Evolutionary conservation across 2,797 vertebrate genomes (phyloP), one percentile per base, ranked within the genome.

Genomic region (Carduelis carduelis): DNA sequence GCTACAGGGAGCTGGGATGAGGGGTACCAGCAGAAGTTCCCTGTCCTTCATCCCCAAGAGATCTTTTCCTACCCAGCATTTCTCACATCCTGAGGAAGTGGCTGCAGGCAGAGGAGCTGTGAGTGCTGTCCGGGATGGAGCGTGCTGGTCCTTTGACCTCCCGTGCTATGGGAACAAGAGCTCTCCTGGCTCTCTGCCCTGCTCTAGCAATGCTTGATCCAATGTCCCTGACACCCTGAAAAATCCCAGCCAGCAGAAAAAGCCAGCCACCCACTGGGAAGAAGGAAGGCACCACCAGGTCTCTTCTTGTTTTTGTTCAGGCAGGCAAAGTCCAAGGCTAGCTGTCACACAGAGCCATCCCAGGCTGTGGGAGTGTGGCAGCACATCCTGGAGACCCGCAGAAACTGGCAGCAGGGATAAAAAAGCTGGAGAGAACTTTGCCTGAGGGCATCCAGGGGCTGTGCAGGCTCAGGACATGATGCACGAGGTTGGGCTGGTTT

Each of bases 281-380:
- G 60, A 68, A 95, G 87, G 85, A 97, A 91, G 72, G 76, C 43
- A 70, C 52, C 1, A 3, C 49, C 0, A 7, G 46, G 32, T 24
- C 44, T 87, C 47, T 87, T 93, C 52, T 92, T 83, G 56, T 52
- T 46, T 93, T 94, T 95, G 64, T 88, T 95, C 2, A 1, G 53
- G 30, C 89, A 74, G 56, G 68, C 84, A 20, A 90, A 94, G 74
- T 91, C 88, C 95, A 95, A 95, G 94, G 88, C 55, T 75, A 55
- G 63, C 35, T 64, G 50, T 83, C 71, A 74, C 72, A 66, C 0
- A 0, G 64, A 82, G 59, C 26, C 2, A 1, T 79, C 83, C 55
- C 79, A 2, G 9, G 27, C 30, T 1, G 1, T 37, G 87, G 16
- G 19, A 77, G 53, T 60, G 82, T 75, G 41, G 23, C 85, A 75